These are phyloP conservation scores for Ophthalmolycus amberensis DNA, from an alignment of 2,113 vertebrate species.

Conservation along the genomic window DNA sequence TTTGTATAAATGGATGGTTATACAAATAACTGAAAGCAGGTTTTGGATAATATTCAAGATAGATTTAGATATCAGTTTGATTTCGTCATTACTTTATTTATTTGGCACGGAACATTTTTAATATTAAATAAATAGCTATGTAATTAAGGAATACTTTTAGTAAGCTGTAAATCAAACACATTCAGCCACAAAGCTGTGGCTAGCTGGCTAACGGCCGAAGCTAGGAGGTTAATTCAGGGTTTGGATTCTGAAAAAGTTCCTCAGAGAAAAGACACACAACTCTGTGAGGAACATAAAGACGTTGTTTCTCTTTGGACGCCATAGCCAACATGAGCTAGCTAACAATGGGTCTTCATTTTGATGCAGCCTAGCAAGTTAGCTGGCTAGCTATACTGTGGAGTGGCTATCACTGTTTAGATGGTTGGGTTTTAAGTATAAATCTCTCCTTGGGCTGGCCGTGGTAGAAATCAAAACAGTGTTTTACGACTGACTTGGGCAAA, in stretches of 20 bases:
- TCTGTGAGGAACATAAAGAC: neutral
- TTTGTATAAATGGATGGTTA: neutral
- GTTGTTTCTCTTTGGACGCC: neutral
- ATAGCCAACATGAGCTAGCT: neutral
- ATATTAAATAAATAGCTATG: neutral
- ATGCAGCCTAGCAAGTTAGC: neutral
- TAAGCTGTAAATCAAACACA: neutral
- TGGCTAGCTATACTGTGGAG: too few species aligned
- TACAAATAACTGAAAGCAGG: neutral
- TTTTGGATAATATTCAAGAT: neutral
- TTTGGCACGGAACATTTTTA: neutral
- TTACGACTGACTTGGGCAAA: neutral
- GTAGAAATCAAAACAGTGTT: neutral
- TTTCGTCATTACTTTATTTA: neutral
- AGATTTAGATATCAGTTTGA: neutral
- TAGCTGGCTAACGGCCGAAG: neutral
- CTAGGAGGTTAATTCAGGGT: neutral
- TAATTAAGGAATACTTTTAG: neutral
- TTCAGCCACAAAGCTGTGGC: neutral
- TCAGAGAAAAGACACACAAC: neutral
- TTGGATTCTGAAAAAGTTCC: neutral
- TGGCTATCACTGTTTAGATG: neutral
- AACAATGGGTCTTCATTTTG: neutral
- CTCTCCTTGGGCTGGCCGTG: too few species aligned
- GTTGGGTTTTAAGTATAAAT: neutral